Evolutionary conservation across 2,113 vertebrate species (phyloP), one percentile per base, ranked within the genome.

Genomic region (Ophiodon elongatus): DNA sequence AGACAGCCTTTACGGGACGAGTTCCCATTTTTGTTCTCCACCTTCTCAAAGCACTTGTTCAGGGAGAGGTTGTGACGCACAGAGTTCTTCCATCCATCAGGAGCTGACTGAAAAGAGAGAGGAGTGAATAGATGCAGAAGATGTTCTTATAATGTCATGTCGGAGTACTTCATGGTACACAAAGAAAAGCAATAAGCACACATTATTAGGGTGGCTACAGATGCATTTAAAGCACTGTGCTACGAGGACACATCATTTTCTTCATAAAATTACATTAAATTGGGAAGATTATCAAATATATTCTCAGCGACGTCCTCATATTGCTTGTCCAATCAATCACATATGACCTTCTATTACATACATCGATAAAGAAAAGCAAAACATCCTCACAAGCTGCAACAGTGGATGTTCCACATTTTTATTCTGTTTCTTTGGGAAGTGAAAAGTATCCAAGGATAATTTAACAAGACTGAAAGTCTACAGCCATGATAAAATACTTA

Each of bases 31-130:
- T 98, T 98, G 92, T 97, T 98, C 90, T 99, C 98, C 5, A 99
- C 97, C 84, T 99, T 99, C 93, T 98, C 97, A n/a, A 99, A 99
- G 91, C 98, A 99, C 85, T 99, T 99, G 94, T 99, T 99, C 88
- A 99, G 89, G 23, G 98, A 99, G 1, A 99, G 95, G 76, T 99
- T 99, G 96, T 99, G 98, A 54, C 98, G 97, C 50, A 99, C 98
- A 0, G 98, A 99, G 94, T 99, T 99, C 94, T 99, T 99, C 98
- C 98, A 99, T 29, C 98, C 98, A 23, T 99, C 98, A 1, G 98
- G 98, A 6, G 98, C 98, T 6, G 97, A 99, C 98, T 99, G 91
- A 89, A 90, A 0, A 73, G 54, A 79, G 5, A 64, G 8, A 63
- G 33, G 2, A 6, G 11, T 17, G 39, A 41, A 10, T 10, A 25